Percentiles rank a stretch among this genome's conserved stretches.
Evolutionary conservation across 2,113 vertebrate species (phyloP).

Genomic region (Meleagris gallopavo): DNA sequence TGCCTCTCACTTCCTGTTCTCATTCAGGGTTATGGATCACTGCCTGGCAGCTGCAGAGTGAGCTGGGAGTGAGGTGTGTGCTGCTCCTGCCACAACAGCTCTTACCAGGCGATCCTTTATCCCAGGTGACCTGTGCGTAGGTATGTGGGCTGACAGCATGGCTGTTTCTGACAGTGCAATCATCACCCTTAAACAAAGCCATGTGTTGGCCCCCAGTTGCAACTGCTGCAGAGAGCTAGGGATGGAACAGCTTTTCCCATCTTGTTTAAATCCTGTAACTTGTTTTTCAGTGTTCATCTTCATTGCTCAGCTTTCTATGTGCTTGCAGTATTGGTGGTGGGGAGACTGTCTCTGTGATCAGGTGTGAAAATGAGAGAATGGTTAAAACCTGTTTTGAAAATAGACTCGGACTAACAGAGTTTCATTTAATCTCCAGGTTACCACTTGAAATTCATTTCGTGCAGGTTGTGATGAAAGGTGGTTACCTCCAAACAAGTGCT

Average conservation of each 20-base stretch:
- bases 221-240: background rate
- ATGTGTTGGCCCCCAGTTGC: background rate
- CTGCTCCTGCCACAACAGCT: constrained; percentile 25
- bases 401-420: background rate
- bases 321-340: background rate
- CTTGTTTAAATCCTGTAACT: background rate
- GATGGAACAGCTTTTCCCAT: background rate
- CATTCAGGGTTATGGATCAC: constrained; percentile 4
- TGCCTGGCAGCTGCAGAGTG: background rate
- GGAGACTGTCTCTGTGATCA: background rate
- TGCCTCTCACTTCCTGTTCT: background rate
- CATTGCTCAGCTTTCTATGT: background rate
- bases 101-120: constrained; percentile 37
- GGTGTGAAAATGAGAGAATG: background rate
- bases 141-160: background rate
- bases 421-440: background rate
- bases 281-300: background rate
- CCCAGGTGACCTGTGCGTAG: constrained; percentile 38
- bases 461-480: constrained; percentile 1
- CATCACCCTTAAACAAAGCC: background rate
- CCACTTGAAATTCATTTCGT: background rate
- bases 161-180: background rate
- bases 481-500: constrained; percentile 1
- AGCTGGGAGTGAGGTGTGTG: background rate
- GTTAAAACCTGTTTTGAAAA: background rate